These are phyloP conservation scores for Tinamus major DNA, from an alignment of 2,797 vertebrate genomes.

Conservation along the genomic window DNA sequence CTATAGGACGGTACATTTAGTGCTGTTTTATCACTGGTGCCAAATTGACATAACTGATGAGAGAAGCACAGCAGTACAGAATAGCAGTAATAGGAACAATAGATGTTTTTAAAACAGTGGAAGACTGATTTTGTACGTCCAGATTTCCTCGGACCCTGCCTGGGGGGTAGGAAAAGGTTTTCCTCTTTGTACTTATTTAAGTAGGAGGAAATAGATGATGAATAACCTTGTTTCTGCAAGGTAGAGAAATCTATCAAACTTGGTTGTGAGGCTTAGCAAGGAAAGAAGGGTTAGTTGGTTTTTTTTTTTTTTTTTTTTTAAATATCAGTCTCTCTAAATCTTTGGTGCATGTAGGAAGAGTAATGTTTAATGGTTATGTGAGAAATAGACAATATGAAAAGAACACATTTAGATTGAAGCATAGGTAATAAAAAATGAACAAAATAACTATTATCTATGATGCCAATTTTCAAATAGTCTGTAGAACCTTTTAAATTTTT, in stretches of 20 bases:
- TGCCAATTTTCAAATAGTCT: not conserved
- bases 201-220: not conserved
- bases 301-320: not conserved
- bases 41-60: not conserved
- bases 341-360: not conserved
- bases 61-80: not conserved
- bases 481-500: not conserved
- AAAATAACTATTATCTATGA: not conserved
- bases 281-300: not conserved
- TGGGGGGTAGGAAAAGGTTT: not conserved
- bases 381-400: not conserved
- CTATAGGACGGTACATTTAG: not conserved
- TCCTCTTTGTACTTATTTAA: not conserved
- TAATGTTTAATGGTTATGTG: not conserved
- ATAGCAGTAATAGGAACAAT: not conserved
- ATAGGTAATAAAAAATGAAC: not conserved
- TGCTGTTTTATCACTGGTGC: not conserved
- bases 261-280: not conserved
- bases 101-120: not conserved
- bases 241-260: not conserved
- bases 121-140: not conserved
- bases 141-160: not conserved
- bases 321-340: not conserved
- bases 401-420: not conserved
- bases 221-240: not conserved